Base-by-base conservation (phyloP, 37 sponge, comb jelly and placozoan species). In the Corticium candelabrum region DNA sequence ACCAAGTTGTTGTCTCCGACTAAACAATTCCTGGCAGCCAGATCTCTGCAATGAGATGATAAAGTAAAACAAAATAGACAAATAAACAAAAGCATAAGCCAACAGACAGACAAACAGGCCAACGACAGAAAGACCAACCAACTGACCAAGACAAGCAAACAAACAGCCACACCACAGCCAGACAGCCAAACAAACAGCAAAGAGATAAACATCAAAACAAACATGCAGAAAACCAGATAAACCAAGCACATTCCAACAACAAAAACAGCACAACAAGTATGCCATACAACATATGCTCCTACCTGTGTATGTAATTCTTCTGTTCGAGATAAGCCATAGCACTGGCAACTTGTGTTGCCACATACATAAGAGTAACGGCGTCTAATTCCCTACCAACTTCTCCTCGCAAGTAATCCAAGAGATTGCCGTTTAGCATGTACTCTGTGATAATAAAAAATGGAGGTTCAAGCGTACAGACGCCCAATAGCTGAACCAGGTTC, bases 381-480 rank as follows among this genome's bases (percentile, higher is more conserved):
- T 93, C 87, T n/a, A 90, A 75, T 15, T 79, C 79, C 39, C 76
- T 79, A 32, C 93, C 89, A 37, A 86, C 89, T 0, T 83, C 74
- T 68, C 91, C 83, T 41, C 97, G 74, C 29, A 96, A 77, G 78
- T 89, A 96, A 75, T 96, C 97, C 43, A 96, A 82, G 32, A 96
- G 88, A 76, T 93, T 96, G 0, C 97, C 97, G 37, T 89, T 86
- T 1, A 85, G 86, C 97, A 96, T 96, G 82, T 83, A 96, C 86
- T 96, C 94, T 39, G 97, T 93, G 81, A 96, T 79, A 76, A 96
- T 96, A 71, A 93, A 96, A 78, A 96, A 93, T 0, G 97, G 97
- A 32, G 86, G 89, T 75, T 96, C 91, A 71, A 82, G 74, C 0
- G 94, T 96, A 57, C 97, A 96, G 7, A 96, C 94, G 0, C 97